A percentile compares a stretch with the other conserved stretches of the same genome.
Evolutionary conservation across 2,888 invertebrate species (phyloP).

Genomic region (Acleris cristana): DNA sequence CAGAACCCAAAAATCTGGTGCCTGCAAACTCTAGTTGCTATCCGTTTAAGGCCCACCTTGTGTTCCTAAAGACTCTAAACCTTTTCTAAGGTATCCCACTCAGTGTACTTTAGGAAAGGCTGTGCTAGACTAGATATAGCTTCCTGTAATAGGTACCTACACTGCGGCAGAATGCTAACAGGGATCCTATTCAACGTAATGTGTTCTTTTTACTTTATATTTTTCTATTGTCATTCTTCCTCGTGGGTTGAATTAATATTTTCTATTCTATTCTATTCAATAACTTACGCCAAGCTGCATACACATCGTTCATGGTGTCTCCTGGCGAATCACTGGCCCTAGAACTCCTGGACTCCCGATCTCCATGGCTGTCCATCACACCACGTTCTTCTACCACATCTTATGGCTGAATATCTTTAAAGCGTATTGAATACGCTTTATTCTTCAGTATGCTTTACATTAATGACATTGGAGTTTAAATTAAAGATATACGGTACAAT

Average conservation of each 20-base stretch:
- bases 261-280: neutral
- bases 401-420: neutral
- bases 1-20: no score
- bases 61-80: no score
- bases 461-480: neutral
- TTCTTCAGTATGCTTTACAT: no score
- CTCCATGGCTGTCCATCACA: constrained; percentile 63
- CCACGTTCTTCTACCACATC: constrained; percentile 39
- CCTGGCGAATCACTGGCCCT: constrained; percentile 78
- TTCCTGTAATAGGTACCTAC: no score
- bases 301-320: constrained; percentile 86
- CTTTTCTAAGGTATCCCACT: no score
- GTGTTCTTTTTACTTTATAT: neutral
- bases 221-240: neutral
- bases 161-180: neutral
- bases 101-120: no score
- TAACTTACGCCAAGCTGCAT: constrained; percentile 87
- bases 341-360: constrained; percentile 69
- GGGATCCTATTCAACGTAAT: neutral
- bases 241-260: neutral
- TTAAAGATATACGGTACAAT: constrained; percentile 11
- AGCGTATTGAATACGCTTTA: no score
- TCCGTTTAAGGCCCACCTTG: no score
- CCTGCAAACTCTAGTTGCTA: no score
- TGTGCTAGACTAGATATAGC: no score